Evolutionary conservation across 1,140 invertebrate species (phyloP), one percentile per base, ranked within the genome.

Genomic region (Zaprionus vittiger): DNA sequence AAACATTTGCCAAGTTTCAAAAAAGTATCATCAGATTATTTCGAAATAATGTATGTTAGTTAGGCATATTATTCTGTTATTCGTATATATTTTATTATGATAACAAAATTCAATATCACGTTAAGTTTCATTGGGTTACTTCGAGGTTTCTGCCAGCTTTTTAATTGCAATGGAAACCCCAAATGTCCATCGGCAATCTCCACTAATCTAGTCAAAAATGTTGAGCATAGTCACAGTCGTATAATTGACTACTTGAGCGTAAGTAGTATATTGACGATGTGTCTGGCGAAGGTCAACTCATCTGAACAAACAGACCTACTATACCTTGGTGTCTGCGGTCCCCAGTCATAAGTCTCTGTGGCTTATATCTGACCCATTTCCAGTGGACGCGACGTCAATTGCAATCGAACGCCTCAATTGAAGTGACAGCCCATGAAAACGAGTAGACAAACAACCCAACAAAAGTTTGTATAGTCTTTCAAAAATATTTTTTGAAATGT

Each of bases 401-500:
- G 84, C 78, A 87, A 77, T 83, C 64, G 77, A 87, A 76, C 63
- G 63, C 77, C 77, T 74, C 83, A 75, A 67, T 71, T 87, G 67
- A 81, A 87, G 80, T 87, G 83, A 87, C 83, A 87, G 84, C 78
- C 83, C 83, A 79, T 87, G 84, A 82, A 87, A 83, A 86, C 63
- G 71, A 87, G 83, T 80, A 63, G 84, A 83, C 73, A 89, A 87
- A 89, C 78, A 87, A 78, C 66, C 77, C 73, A 78, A 63, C 68
- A 24, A 28, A 56, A 54, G 6, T n/a, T 79, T 86, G 69, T 70
- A 89, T 86, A 75, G 77, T 64, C 78, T 61, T 75, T 77, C 66
- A 74, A 80, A 67, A 79, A 67, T 70, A 56, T 49, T 22, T 49
- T 22, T 52, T 5, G 4, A 14, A 17, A n/a, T 73, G 24, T 68